Percentiles rank a stretch among this genome's conserved stretches.
Evolutionary conservation across 2,113 vertebrate genomes (phyloP).

Genomic region (Dolichallabes microphthalmus): DNA sequence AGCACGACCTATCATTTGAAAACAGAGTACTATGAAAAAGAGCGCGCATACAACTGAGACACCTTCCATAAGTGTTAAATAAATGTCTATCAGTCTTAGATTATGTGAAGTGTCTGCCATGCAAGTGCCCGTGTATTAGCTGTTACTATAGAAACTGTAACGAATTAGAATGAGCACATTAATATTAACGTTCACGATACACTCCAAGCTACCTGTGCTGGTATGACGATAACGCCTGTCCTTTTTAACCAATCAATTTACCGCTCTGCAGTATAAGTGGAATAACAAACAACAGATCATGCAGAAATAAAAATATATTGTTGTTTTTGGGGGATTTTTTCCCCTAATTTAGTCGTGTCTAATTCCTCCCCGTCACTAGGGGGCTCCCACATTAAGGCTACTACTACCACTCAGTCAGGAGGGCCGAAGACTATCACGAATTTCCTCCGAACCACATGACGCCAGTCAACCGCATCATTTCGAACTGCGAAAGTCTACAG

Average conservation of each 20-base stretch:
- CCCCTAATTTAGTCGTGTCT: no score
- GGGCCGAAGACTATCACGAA: no score
- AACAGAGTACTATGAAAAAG: not conserved
- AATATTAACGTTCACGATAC: not conserved
- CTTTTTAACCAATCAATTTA: not conserved
- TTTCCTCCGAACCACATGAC: no score
- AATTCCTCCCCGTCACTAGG: no score
- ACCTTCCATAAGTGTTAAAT: not conserved
- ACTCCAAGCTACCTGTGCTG: not conserved
- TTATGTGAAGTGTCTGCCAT: not conserved
- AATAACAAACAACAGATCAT: not conserved
- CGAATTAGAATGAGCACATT: not conserved
- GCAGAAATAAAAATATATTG: no score
- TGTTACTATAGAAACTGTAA: constrained; percentile 3
- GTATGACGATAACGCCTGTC: not conserved
- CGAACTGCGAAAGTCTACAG: no score
- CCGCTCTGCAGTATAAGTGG: not conserved
- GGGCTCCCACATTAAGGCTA: no score
- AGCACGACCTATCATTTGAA: not conserved
- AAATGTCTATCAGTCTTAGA: constrained; percentile 3
- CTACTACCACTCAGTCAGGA: no score
- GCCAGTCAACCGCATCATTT: no score
- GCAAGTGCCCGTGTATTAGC: not conserved
- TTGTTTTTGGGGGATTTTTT: no score
- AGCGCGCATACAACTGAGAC: not conserved